phyloP scores from a whole-genome alignment of 2,797 vertebrate genomes.

The Yasuhikotakia modesta region DNA sequence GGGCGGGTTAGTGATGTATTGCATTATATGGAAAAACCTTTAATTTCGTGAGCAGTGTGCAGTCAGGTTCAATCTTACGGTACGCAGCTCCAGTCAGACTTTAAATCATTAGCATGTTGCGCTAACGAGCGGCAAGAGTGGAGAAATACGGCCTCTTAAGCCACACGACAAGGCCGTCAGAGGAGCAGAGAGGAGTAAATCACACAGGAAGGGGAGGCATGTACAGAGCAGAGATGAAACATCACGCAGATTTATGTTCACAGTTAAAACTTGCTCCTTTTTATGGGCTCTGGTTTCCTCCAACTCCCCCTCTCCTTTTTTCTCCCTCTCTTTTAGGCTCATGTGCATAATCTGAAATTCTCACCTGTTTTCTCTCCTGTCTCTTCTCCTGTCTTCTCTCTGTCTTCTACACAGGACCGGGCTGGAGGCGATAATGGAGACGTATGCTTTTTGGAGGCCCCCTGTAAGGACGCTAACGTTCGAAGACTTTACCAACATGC shows the following conservation, averaged over 20 bases:
- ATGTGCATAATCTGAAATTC: constrained; percentile 38
- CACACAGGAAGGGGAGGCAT: constrained; percentile 74
- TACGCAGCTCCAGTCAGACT: constrained; percentile 65
- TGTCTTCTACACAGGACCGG: constrained; percentile 81
- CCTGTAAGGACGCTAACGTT: constrained; percentile 96
- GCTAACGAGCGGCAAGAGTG: constrained; percentile 70
- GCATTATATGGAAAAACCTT: constrained; percentile 60
- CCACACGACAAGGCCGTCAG: constrained; percentile 30
- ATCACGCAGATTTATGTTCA: constrained; percentile 77
- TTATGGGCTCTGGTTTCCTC: constrained; percentile 76
- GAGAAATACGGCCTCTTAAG: constrained; percentile 59
- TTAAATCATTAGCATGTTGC: constrained; percentile 67
- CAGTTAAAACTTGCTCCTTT: constrained; percentile 75
- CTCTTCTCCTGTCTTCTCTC: constrained; percentile 49
- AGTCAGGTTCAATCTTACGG: constrained; percentile 71
- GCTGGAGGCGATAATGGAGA: constrained; percentile 99
- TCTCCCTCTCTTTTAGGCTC: constrained; percentile 34
- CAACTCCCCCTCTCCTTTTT: constrained; percentile 62
- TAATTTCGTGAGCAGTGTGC: constrained; percentile 60
- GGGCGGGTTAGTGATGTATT: constrained; percentile 5
- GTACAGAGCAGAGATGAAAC: constrained; percentile 78
- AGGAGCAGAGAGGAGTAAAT: constrained; percentile 72
- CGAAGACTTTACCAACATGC: constrained; percentile 98
- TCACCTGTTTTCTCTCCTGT: constrained; percentile 43
- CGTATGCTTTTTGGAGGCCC: constrained; percentile 98